phyloP scores from a whole-genome alignment of 1,140 invertebrate species.

The Polypedilum vanderplanki region DNA sequence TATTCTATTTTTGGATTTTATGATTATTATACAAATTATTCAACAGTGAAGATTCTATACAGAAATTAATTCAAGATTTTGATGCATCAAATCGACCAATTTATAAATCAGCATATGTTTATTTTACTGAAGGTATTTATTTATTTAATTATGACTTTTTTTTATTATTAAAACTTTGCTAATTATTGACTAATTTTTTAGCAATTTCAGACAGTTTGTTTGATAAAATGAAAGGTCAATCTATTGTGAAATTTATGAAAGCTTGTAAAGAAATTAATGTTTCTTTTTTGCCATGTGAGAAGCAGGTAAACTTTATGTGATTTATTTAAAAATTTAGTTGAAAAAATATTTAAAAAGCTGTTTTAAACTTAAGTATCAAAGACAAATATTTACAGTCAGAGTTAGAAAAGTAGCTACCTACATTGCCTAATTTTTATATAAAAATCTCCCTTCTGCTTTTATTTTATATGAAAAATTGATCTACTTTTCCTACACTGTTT shows the following conservation, averaged over 20 bases:
- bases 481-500: neutral
- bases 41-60: conserved; percentile 71
- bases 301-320: conserved; percentile 65
- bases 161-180: conserved; percentile 23
- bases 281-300: conserved; percentile 94
- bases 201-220: conserved; percentile 90
- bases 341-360: no score
- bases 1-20: no score
- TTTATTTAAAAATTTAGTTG: conserved; percentile 32
- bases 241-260: conserved; percentile 82
- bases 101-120: conserved; percentile 94
- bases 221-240: conserved; percentile 78
- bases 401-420: no score
- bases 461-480: neutral
- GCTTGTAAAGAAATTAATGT: conserved; percentile 98
- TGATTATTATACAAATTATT: no score
- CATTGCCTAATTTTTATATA: neutral
- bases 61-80: conserved; percentile 89
- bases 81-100: conserved; percentile 75
- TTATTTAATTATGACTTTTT: conserved; percentile 30
- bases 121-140: conserved; percentile 95
- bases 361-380: no score
- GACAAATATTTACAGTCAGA: no score
- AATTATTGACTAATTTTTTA: conserved; percentile 23
- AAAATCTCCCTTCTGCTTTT: no score